Evolutionary conservation across 1,140 invertebrate species (phyloP).

Genomic region (Chymomyza costata): DNA sequence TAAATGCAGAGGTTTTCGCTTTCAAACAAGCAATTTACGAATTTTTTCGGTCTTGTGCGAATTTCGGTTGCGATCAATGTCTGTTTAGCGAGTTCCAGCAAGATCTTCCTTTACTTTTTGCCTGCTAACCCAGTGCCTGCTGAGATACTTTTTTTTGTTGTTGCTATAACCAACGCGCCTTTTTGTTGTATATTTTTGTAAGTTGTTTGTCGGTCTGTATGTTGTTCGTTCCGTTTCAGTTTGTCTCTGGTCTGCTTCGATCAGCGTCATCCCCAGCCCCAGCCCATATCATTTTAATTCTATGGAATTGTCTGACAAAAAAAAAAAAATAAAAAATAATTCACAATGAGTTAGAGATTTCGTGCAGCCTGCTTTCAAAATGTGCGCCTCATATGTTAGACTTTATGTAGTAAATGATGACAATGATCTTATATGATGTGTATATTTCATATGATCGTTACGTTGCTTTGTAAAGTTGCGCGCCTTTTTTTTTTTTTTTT

Average conservation of each 20-base stretch:
- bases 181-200: conserved; percentile 12
- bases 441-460: neutral
- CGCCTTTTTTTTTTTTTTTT: conserved; percentile 30
- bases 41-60: conserved; percentile 44
- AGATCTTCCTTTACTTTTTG: conserved; percentile 25
- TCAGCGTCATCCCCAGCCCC: conserved; percentile 41
- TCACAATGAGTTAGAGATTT: conserved; percentile 2
- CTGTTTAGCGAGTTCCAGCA: too few relatives aligned
- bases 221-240: conserved; percentile 49
- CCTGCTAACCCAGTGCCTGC: conserved; percentile 68
- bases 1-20: conserved; percentile 73
- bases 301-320: conserved; percentile 59
- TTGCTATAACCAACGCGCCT: too few relatives aligned
- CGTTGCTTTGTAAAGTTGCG: conserved; percentile 17
- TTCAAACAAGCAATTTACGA: conserved; percentile 70
- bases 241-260: conserved; percentile 31
- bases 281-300: conserved; percentile 66
- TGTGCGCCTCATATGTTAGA: conserved; percentile 62
- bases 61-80: too few relatives aligned
- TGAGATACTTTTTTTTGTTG: too few relatives aligned
- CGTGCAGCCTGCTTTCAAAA: conserved; percentile 30
- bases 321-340: neutral
- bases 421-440: too few relatives aligned
- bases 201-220: conserved; percentile 25
- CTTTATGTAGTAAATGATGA: too few relatives aligned